Evolutionary conservation across 1,140 invertebrate species (phyloP).

Genomic region (Bombus turneri): DNA sequence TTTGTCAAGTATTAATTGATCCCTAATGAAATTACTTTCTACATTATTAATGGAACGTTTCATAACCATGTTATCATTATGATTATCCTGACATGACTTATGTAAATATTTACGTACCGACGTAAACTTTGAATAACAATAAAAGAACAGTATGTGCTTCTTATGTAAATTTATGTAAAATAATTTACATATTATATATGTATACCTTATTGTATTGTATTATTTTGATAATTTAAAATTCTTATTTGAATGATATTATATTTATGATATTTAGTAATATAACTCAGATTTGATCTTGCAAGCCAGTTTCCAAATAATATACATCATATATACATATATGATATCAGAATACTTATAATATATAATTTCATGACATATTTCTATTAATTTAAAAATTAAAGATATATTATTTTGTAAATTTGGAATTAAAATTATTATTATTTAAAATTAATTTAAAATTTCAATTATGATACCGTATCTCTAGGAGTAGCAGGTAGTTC

Average conservation of each 20-base stretch:
- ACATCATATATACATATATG: background rate
- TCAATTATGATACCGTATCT: constrained; percentile 2
- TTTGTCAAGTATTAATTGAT: background rate
- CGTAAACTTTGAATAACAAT: background rate
- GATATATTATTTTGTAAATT: too few relatives aligned
- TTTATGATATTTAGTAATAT: background rate
- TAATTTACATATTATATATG: background rate
- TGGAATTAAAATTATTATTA: too few relatives aligned
- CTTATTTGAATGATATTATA: background rate
- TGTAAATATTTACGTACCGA: too few relatives aligned
- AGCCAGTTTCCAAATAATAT: background rate
- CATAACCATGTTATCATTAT: too few relatives aligned
- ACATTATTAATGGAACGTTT: background rate
- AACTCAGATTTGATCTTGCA: background rate
- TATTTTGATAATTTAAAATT: background rate
- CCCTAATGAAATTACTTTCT: background rate
- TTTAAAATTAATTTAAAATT: background rate
- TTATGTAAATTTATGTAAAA: background rate
- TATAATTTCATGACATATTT: background rate
- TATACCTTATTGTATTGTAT: background rate
- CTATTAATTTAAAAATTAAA: too few relatives aligned
- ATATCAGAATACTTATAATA: background rate
- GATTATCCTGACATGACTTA: background rate
- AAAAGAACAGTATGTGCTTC: too few relatives aligned
- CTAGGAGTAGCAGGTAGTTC: background rate